Base-by-base conservation (phyloP, 2,113 vertebrate genomes). In the Puma concolor region DNA sequence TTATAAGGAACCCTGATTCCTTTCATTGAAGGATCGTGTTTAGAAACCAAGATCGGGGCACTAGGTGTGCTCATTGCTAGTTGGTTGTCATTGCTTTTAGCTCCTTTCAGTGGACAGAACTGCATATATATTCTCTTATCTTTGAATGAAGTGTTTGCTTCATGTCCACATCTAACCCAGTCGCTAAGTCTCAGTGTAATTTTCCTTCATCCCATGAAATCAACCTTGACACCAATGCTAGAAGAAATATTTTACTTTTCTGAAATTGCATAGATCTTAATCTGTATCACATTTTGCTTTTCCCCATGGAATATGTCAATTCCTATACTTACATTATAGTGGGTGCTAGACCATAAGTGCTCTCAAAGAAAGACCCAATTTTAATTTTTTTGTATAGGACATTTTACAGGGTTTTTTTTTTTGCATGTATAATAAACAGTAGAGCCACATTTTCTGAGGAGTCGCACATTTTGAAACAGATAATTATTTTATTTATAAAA, bases 401-500 rank as follows among this genome's bases (percentile, higher is more conserved):
- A 66, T 52, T 60, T 57, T 33, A 64, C 12, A 88, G 13, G 63
- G 8, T 76, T 48, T 67, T 67, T 15, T 36, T 14, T 38, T 79
- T 93, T 91, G 67, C 27, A 27, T 69, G 19, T 23, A 91, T 13
- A 92, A 71, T 69, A 5, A 36, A 88, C 7, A 74, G 31, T 4
- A 67, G 14, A 74, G 25, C 6, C 16, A 64, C 4, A 15, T 96
- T 80, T 83, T 90, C 52, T 50, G 52, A 52, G 19, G 11, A 69
- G 13, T 52, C 71, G 17, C 19, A 64, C 17, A 63, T 82, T 94
- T 96, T 54, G 23, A 83, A 79, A 54, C 17, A 54, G 48, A 16
- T 11, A 60, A 87, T 54, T 94, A 76, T 69, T 88, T 95, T 72
- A 80, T 76, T 82, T 82, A 25, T 93, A 67, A 77, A 91, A 86